Conservation (phyloP, 1,140 invertebrate genomes). For the Brachionus rubens region DNA sequence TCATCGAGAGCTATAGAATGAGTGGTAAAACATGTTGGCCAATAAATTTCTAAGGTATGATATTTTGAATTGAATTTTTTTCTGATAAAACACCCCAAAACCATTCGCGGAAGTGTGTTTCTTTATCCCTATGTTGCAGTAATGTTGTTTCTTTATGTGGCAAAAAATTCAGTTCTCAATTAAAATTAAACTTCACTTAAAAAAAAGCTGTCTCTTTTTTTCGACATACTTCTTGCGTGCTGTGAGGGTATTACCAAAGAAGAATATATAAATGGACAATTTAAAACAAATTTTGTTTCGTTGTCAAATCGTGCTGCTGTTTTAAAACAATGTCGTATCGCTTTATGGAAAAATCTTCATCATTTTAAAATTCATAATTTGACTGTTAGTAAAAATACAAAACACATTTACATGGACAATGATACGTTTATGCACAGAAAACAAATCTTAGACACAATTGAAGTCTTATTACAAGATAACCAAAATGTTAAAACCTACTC, state of each 20-base stretch:
- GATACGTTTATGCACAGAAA: neutral
- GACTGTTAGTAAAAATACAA: neutral
- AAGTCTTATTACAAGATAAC: neutral
- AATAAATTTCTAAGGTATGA: too few species aligned
- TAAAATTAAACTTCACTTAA: too few species aligned
- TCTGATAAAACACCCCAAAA: too few species aligned
- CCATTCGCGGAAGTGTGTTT: too few species aligned
- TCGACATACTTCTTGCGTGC: conserved; percentile 62
- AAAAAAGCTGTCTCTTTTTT: conserved; percentile 62
- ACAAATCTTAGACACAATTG: neutral
- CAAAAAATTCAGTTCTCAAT: too few species aligned
- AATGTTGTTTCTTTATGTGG: too few species aligned
- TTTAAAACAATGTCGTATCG: conserved; percentile 48
- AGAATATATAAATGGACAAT: conserved; percentile 55
- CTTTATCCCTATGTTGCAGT: too few species aligned
- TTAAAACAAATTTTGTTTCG: conserved; percentile 7
- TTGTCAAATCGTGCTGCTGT: conserved; percentile 46
- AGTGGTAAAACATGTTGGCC: too few species aligned
- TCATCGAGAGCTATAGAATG: too few species aligned
- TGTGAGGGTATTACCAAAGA: conserved; percentile 54
- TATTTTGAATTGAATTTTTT: too few species aligned
- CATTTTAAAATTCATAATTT: conserved; percentile 50
- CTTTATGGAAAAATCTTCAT: conserved; percentile 58
- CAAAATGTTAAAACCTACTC: neutral
- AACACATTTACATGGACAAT: conserved; percentile 34